Conservation (phyloP, 1,140 invertebrate genomes). For the Ceratina calcarata region DNA sequence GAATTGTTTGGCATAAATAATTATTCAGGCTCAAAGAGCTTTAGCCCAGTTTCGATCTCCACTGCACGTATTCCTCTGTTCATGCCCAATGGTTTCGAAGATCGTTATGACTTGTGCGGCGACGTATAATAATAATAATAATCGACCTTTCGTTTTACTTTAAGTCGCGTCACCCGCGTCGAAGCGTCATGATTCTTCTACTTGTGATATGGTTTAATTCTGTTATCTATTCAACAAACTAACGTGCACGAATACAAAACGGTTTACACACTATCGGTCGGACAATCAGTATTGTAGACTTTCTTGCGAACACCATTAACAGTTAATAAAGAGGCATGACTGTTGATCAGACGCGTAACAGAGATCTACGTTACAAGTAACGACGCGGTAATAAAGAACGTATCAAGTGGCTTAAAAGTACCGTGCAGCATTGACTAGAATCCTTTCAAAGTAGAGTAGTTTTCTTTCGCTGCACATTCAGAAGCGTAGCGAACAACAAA, state of each 20-base stretch:
- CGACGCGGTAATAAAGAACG: too few species aligned
- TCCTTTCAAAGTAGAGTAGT: too few species aligned
- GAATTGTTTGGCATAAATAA: too few species aligned
- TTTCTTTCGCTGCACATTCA: too few species aligned
- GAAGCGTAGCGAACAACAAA: slow-evolving; percentile 17
- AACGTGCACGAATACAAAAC: neutral
- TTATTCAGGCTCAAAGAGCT: too few species aligned
- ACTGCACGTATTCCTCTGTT: too few species aligned
- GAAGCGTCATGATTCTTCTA: neutral
- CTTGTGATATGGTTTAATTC: slow-evolving; percentile 17
- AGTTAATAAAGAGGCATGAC: neutral
- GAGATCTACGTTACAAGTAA: neutral
- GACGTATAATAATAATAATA: neutral
- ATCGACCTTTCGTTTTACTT: neutral
- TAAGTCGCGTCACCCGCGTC: neutral
- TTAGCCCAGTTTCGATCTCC: too few species aligned
- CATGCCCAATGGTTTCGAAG: neutral
- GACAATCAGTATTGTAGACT: neutral
- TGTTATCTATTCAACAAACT: neutral
- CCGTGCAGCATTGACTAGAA: too few species aligned
- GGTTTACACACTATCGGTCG: neutral
- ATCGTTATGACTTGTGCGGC: neutral
- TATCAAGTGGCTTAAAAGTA: too few species aligned
- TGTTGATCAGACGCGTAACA: neutral
- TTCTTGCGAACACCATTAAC: neutral